Percentiles rank a stretch among this genome's conserved stretches.
phyloP scores from a whole-genome alignment of 1,140 invertebrate species.

The Drosophila subobscura region DNA sequence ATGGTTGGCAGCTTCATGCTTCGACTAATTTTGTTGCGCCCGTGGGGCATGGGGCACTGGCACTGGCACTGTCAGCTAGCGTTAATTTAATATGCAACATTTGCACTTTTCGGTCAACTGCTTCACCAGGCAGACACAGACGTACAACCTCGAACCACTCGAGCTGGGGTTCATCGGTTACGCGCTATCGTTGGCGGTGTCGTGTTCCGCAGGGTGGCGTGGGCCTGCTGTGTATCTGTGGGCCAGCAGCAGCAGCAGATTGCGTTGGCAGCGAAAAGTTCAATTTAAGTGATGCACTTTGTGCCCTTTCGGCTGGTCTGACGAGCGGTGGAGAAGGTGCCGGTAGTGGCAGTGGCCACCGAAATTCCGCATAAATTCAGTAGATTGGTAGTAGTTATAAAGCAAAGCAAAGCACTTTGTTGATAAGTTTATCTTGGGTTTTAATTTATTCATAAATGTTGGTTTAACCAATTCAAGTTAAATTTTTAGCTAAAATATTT shows the following conservation, averaged over 20 bases:
- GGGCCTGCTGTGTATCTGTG: background rate
- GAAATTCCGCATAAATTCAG: too few species aligned
- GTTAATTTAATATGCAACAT: slow-evolving; percentile 80
- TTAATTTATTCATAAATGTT: too few species aligned
- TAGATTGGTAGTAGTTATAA: too few species aligned
- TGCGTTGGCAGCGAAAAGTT: slow-evolving; percentile 50
- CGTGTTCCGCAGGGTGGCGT: slow-evolving; percentile 13
- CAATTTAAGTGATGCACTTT: slow-evolving; percentile 68
- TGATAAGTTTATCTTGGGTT: too few species aligned
- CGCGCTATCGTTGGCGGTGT: slow-evolving; percentile 38
- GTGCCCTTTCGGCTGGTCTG: slow-evolving; percentile 37
- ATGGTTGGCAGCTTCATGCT: slow-evolving; percentile 48
- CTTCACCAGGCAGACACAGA: too few species aligned
- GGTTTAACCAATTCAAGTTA: too few species aligned
- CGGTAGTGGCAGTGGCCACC: background rate
- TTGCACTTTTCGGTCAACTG: slow-evolving; percentile 71
- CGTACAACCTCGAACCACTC: slow-evolving; percentile 1
- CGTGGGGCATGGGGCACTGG: background rate
- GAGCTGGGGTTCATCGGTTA: slow-evolving; percentile 48
- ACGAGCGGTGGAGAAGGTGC: background rate
- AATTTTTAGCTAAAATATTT: too few species aligned
- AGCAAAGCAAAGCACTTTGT: too few species aligned
- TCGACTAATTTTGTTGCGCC: slow-evolving; percentile 48
- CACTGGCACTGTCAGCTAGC: slow-evolving; percentile 40
- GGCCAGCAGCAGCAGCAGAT: slow-evolving; percentile 31